Base-by-base conservation (phyloP, 1,140 invertebrate genomes). In the Atta colombica region DNA sequence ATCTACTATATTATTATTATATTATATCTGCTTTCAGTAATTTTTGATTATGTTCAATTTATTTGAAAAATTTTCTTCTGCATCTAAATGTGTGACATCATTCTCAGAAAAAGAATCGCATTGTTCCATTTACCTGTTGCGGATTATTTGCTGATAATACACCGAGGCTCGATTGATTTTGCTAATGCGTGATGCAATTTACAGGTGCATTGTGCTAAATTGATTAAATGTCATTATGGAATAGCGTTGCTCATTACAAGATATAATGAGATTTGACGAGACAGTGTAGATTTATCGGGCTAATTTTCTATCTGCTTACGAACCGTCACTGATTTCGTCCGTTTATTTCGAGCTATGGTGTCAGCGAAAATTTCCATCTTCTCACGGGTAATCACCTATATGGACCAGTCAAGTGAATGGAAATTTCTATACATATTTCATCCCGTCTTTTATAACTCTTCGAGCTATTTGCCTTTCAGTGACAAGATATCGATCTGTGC, bases 371-470 rank as follows among this genome's bases (percentile, higher is more conserved):
- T 61, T 82, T 75, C 80, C 69, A 84, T 75, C 58, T 61, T 86
- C 68, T 82, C 28, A 63, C 58, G 77, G 35, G 45, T 86, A 86
- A 86, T 86, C 77, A 80, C 12, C 53, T 63, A 39, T 39, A 39
- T 58, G n/a, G 77, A 53, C 45, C 45, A 51, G 25, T 18, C 45
- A 39, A 86, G 68, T 63, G 49, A 86, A 80, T 86, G 45, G 49
- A 86, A 82, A 82, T 86, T 82, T 25, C 63, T 69, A 82, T 86
- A 86, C 85, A 82, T 82, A 82, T 86, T 84, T 82, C 58, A 86
- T 61, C 21, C 31, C 60, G n/a, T 55, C 45, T 82, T 86, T 84
- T 84, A 75, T 61, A 82, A 75, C 21, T 25, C 55, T 74, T 74
- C 55, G 18, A 84, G 55, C 55, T 84, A 74, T 84, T 84, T 84